Percentiles rank a stretch among this genome's conserved stretches.
These are phyloP conservation scores for Terebella lapidaria DNA, from an alignment of 2,888 invertebrate species.

Conservation along the genomic window DNA sequence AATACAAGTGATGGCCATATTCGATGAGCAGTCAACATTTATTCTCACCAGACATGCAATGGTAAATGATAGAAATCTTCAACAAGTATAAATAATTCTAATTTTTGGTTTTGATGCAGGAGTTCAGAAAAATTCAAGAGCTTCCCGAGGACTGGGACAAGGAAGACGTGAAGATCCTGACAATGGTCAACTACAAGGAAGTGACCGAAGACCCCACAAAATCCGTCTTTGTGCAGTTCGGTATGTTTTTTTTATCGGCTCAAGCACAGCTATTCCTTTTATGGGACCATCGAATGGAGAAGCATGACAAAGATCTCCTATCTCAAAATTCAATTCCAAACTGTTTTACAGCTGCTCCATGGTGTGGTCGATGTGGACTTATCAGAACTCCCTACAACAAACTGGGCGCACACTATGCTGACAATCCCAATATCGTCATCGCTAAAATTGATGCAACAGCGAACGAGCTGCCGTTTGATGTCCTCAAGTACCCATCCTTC, in stretches of 20 bases:
- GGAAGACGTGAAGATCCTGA: conserved; percentile 84
- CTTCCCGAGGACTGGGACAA: conserved; percentile 96
- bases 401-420: conserved; percentile 87
- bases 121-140: conserved; percentile 89
- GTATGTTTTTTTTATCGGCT: conserved; percentile 44
- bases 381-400: conserved; percentile 93
- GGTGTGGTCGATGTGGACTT: conserved; percentile 97
- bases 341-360: conserved; percentile 79
- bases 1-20: background rate
- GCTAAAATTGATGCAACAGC: conserved; percentile 98
- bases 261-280: too few relatives aligned
- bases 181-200: conserved; percentile 91
- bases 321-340: too few relatives aligned
- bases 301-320: background rate
- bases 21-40: too few relatives aligned
- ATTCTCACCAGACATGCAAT: too few relatives aligned
- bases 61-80: too few relatives aligned
- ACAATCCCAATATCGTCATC: conserved; percentile 73
- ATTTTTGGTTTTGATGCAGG: conserved; percentile 51
- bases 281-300: too few relatives aligned
- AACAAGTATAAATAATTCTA: background rate
- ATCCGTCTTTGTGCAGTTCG: conserved; percentile 96
- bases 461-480: conserved; percentile 95
- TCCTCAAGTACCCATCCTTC: conserved; percentile 70
- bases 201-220: conserved; percentile 82